phyloP scores from a whole-genome alignment of 2,888 invertebrate species.

The Dioctria linearis region DNA sequence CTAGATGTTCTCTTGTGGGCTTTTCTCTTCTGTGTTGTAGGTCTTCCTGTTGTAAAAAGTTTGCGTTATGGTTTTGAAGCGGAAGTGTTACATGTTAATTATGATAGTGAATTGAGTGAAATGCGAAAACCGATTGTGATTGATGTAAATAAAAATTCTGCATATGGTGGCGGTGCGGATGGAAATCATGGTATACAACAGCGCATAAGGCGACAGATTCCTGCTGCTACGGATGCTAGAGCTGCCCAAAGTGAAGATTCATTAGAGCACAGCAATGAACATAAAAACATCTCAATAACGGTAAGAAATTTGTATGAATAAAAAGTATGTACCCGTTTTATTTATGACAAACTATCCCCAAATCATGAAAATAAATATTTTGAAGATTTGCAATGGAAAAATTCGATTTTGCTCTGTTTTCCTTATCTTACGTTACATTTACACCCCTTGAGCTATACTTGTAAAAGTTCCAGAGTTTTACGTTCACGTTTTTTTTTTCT shows the following conservation, averaged over 20 bases:
- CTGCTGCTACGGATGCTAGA: not conserved
- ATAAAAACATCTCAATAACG: not conserved
- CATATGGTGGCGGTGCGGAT: not conserved
- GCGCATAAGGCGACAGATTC: not conserved
- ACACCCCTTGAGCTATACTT: constrained; percentile 12
- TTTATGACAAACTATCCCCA: constrained; percentile 13
- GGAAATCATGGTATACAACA: not conserved
- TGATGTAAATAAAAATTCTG: not conserved
- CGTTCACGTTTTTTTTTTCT: not conserved
- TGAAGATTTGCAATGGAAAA: constrained; percentile 5
- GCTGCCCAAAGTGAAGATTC: not conserved
- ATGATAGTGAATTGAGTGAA: constrained; percentile 41
- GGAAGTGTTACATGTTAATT: constrained; percentile 56
- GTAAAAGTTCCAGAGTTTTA: not conserved
- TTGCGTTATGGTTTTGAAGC: constrained; percentile 56
- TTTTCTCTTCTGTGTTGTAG: not conserved
- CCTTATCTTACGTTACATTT: not conserved
- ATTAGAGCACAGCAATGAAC: no score
- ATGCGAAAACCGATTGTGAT: constrained; percentile 6
- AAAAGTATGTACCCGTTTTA: not conserved
- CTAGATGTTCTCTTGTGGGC: not conserved
- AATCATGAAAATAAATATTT: not conserved
- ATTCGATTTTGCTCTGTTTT: constrained; percentile 25
- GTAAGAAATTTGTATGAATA: not conserved
- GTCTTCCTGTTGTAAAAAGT: constrained; percentile 32